Evolutionary conservation across 2,797 vertebrate genomes (phyloP).

Genomic region (Cuculus canorus): DNA sequence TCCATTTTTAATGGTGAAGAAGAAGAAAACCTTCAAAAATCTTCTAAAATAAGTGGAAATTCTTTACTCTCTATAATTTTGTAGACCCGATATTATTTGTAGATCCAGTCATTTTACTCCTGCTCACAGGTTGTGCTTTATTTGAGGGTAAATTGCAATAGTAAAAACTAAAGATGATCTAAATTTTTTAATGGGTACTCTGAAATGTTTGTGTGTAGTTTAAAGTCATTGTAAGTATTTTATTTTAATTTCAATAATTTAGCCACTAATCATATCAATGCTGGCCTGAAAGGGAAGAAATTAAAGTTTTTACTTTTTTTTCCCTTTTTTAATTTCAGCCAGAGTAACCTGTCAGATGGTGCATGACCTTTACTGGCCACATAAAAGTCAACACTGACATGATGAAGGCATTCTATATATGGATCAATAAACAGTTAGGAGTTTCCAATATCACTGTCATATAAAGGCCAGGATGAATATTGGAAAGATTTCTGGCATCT

Average conservation of each 20-base stretch:
- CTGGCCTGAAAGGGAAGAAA: not conserved
- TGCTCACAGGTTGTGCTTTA: not conserved
- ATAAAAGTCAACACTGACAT: not conserved
- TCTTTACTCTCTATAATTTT: not conserved
- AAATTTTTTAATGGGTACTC: not conserved
- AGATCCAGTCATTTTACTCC: not conserved
- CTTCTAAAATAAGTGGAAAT: not conserved
- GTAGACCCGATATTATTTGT: not conserved
- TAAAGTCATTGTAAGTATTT: not conserved
- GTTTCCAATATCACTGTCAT: not conserved
- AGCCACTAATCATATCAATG: not conserved
- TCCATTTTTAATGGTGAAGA: not conserved
- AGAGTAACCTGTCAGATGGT: not conserved
- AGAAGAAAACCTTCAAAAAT: not conserved
- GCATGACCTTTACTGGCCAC: not conserved
- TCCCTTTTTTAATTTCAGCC: not conserved
- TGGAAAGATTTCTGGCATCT: not conserved
- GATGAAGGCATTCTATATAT: not conserved
- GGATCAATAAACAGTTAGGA: not conserved
- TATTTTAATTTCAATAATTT: not conserved
- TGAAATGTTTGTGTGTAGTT: not conserved
- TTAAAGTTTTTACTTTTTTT: not conserved
- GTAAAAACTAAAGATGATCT: not conserved
- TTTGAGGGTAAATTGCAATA: not conserved
- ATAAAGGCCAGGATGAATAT: not conserved